phyloP scores from a whole-genome alignment of 2,888 invertebrate species.

The Epinotia brunnichana region DNA sequence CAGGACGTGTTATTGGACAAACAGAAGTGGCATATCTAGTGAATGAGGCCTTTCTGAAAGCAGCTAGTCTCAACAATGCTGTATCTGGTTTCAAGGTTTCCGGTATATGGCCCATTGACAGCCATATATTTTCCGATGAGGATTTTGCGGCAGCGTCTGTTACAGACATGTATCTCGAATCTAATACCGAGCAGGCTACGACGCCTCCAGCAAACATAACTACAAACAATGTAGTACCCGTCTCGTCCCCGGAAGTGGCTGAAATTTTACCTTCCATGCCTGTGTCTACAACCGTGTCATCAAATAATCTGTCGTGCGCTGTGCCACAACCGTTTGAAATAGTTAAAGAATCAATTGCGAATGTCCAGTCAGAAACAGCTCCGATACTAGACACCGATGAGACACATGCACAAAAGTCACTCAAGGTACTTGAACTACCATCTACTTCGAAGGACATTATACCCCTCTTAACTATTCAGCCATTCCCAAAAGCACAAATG shows the following conservation, averaged over 20 bases:
- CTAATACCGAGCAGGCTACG: constrained; percentile 7
- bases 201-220: constrained; percentile 1
- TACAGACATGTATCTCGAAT: constrained; percentile 38
- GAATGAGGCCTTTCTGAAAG: constrained; percentile 43
- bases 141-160: constrained; percentile 44
- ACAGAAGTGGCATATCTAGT: constrained; percentile 39
- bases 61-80: constrained; percentile 45
- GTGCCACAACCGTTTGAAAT: background rate
- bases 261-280: background rate
- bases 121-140: constrained; percentile 42
- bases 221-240: constrained; percentile 7
- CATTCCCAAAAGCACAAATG: constrained; percentile 42
- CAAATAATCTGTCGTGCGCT: background rate
- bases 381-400: constrained; percentile 26
- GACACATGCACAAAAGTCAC: constrained; percentile 32
- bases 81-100: constrained; percentile 46
- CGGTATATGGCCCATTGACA: constrained; percentile 45
- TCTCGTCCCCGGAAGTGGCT: background rate
- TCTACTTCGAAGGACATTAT: constrained; percentile 42
- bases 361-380: constrained; percentile 19
- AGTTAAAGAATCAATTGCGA: background rate
- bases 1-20: constrained; percentile 28
- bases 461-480: constrained; percentile 44
- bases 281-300: no score
- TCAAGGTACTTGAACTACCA: constrained; percentile 33